Conservation (phyloP, 2,888 invertebrate genomes). For the Drosophila tanythrix region DNA sequence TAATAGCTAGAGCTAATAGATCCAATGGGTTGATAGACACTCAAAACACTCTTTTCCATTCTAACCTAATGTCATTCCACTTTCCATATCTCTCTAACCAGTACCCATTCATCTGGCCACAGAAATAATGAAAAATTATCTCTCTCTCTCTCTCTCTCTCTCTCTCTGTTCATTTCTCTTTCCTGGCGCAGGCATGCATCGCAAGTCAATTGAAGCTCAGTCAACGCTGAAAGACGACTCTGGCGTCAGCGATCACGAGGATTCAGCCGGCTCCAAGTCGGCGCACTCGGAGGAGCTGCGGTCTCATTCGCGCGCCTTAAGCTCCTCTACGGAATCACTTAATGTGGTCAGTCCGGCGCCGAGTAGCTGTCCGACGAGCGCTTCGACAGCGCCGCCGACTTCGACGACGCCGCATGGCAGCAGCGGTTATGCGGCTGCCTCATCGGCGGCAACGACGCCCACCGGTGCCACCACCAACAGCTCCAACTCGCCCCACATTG, state of each 20-base stretch:
- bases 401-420: constrained; percentile 62
- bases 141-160: neutral
- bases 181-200: constrained; percentile 94
- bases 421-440: constrained; percentile 61
- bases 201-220: constrained; percentile 98
- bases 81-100: constrained; percentile 2
- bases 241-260: constrained; percentile 89
- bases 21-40: neutral
- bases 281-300: constrained; percentile 86
- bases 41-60: neutral
- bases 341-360: constrained; percentile 85
- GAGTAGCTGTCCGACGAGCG: constrained; percentile 61
- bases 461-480: constrained; percentile 74
- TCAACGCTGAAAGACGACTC: constrained; percentile 95
- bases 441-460: constrained; percentile 75
- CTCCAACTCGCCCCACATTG: constrained; percentile 82
- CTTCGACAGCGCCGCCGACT: constrained; percentile 60
- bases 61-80: neutral
- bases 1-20: neutral
- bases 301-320: constrained; percentile 71
- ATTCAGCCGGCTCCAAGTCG: constrained; percentile 86
- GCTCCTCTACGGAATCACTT: constrained; percentile 82
- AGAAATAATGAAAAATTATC: neutral
- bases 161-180: neutral
- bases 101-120: neutral